Evolutionary conservation across 1,140 invertebrate genomes (phyloP).

Genomic region (Lerema accius): DNA sequence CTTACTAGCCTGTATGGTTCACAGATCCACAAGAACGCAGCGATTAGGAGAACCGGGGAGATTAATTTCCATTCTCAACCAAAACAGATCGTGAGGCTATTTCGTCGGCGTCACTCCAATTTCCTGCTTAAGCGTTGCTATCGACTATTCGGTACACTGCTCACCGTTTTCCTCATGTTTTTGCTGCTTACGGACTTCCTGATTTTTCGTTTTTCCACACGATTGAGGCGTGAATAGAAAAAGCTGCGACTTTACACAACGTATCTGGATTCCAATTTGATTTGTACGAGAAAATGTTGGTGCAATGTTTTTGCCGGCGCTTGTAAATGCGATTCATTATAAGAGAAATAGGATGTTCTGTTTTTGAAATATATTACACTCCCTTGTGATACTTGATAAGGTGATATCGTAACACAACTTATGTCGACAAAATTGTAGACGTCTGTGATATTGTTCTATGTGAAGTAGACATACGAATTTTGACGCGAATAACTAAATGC

Average conservation of each 20-base stretch:
- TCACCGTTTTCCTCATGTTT: constrained; percentile 32
- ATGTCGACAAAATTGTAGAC: too few species aligned
- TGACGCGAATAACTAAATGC: too few species aligned
- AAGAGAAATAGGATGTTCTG: background rate
- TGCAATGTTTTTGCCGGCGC: background rate
- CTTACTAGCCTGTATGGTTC: constrained; percentile 10
- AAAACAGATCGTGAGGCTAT: constrained; percentile 72
- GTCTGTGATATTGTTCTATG: too few species aligned
- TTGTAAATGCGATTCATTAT: background rate
- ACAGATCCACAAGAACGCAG: constrained; percentile 36
- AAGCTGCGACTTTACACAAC: constrained; percentile 27
- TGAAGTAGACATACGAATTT: too few species aligned
- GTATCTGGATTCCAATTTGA: constrained; percentile 5
- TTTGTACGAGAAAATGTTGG: constrained; percentile 2
- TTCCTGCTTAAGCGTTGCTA: constrained; percentile 54
- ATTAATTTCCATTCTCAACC: constrained; percentile 75
- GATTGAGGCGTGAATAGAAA: constrained; percentile 31
- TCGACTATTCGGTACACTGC: constrained; percentile 24
- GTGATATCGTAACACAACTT: too few species aligned
- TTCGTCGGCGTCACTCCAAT: constrained; percentile 63
- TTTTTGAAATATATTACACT: background rate
- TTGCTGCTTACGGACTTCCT: constrained; percentile 30
- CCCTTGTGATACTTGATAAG: too few species aligned
- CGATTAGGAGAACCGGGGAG: constrained; percentile 49
- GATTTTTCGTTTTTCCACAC: constrained; percentile 32